Conservation (phyloP, 2,888 invertebrate genomes). For the Dichetophora obliterata region DNA sequence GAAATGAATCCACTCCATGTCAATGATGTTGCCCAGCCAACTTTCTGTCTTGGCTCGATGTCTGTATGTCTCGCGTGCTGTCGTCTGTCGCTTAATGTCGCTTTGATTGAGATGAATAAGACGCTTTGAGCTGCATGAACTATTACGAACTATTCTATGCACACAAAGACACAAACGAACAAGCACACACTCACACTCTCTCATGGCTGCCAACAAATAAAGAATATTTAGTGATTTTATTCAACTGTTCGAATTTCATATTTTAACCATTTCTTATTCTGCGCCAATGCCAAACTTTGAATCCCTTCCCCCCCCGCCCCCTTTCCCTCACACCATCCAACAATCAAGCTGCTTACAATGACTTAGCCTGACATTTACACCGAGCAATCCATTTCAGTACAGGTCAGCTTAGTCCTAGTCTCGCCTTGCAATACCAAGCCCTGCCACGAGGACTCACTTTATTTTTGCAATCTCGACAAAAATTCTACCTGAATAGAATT, state of each 20-base stretch:
- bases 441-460: constrained; percentile 23
- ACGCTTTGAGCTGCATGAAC: constrained; percentile 3
- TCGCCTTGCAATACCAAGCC: background rate
- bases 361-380: background rate
- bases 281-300: background rate
- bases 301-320: background rate
- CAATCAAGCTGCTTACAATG: background rate
- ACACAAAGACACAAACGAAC: background rate
- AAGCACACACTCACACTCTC: background rate
- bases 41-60: background rate
- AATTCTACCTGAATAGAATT: constrained; percentile 44
- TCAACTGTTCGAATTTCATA: constrained; percentile 30
- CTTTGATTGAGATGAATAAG: constrained; percentile 37
- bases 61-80: background rate
- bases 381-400: background rate
- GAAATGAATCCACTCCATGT: background rate
- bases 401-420: background rate
- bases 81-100: background rate
- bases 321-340: background rate
- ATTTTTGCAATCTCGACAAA: constrained; percentile 41
- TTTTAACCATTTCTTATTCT: constrained; percentile 20
- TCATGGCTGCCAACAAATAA: background rate
- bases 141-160: too few relatives aligned
- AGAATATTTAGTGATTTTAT: background rate
- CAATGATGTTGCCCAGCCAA: background rate